phyloP scores from a whole-genome alignment of 2,113 vertebrate genomes.

The Notarius lentiginosus region DNA sequence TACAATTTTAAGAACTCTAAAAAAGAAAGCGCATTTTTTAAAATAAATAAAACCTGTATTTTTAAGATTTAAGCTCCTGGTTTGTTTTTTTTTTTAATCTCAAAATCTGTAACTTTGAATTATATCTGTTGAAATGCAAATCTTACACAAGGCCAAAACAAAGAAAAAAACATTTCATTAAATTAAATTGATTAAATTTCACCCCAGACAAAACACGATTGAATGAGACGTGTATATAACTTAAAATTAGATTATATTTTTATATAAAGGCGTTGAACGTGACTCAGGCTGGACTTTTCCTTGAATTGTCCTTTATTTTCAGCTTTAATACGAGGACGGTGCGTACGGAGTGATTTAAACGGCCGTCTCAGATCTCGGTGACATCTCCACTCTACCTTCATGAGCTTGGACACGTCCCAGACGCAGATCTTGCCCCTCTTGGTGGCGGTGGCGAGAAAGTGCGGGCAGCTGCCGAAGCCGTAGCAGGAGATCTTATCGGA shows the following conservation, averaged over 20 bases:
- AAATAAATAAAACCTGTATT: too few species aligned
- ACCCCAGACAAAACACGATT: not conserved
- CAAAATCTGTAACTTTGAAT: too few species aligned
- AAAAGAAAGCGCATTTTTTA: too few species aligned
- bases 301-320: not conserved
- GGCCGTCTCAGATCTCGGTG: not conserved
- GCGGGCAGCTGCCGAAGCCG: slow-evolving; percentile 95
- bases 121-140: too few species aligned
- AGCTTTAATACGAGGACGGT: not conserved
- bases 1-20: too few species aligned
- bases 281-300: not conserved
- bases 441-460: slow-evolving; percentile 95
- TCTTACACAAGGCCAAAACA: not conserved
- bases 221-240: not conserved
- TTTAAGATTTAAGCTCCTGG: too few species aligned
- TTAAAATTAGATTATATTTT: not conserved
- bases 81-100: too few species aligned
- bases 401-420: slow-evolving; percentile 99
- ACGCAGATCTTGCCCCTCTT: slow-evolving; percentile 97
- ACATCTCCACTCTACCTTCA: slow-evolving; percentile 81
- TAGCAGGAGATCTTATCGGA: slow-evolving; percentile 95
- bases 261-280: not conserved
- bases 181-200: not conserved
- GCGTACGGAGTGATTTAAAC: not conserved
- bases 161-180: not conserved